Conservation (phyloP, 2,797 vertebrate genomes). For the Enteromius trimaculatus region DNA sequence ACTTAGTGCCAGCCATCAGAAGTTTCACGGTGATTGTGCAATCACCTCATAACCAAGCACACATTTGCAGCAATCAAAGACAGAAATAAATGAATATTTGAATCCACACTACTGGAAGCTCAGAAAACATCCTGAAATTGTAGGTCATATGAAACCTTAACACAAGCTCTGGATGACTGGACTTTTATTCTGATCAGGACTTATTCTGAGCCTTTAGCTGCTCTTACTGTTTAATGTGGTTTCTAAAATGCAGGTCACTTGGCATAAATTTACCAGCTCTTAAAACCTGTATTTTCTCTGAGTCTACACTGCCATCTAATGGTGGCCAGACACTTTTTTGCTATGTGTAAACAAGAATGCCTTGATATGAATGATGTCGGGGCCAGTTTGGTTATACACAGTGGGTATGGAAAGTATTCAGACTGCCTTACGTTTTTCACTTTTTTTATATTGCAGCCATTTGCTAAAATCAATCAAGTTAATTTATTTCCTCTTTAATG, state of each 20-base stretch:
- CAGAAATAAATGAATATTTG: not conserved
- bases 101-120: not conserved
- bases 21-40: not conserved
- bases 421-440: too few species aligned
- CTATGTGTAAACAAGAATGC: not conserved
- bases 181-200: not conserved
- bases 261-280: not conserved
- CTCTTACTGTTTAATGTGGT: conserved; percentile 3
- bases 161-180: not conserved
- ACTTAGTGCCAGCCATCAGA: not conserved
- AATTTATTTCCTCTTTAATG: too few species aligned
- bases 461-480: too few species aligned
- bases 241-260: conserved; percentile 9
- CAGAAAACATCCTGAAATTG: not conserved
- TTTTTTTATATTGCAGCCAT: too few species aligned
- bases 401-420: too few species aligned
- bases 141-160: not conserved
- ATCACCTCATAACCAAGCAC: not conserved
- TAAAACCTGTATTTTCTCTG: conserved; percentile 37
- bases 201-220: not conserved
- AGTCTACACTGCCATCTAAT: conserved; percentile 75
- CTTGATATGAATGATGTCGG: not conserved
- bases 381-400: too few species aligned
- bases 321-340: conserved; percentile 48
- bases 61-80: not conserved